phyloP scores from a whole-genome alignment of 2,113 vertebrate species.

The Cyprinodon variegatus region DNA sequence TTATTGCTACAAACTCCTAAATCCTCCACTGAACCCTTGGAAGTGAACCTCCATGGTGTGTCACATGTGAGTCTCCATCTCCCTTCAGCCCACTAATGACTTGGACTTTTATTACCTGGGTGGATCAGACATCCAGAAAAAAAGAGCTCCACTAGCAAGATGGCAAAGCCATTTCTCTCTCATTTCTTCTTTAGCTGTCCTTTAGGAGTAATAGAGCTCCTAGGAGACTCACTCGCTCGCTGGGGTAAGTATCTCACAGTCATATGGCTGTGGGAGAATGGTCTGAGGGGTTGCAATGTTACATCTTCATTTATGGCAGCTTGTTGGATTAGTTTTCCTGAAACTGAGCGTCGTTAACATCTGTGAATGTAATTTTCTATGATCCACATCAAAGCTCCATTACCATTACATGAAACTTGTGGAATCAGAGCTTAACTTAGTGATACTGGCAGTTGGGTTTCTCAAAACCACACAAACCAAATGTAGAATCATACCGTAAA shows the following conservation, averaged over 20 bases:
- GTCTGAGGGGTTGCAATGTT: constrained; percentile 26
- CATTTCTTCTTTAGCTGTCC: constrained; percentile 45
- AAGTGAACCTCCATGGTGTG: constrained; percentile 21
- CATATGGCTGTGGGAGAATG: constrained; percentile 27
- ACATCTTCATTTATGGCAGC: constrained; percentile 61
- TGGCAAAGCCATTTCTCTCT: constrained; percentile 58
- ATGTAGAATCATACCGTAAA: not conserved
- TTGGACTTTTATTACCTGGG: constrained; percentile 57
- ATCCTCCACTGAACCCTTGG: constrained; percentile 33
- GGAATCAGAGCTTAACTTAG: constrained; percentile 19
- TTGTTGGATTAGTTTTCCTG: constrained; percentile 64
- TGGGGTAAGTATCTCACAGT: constrained; percentile 23
- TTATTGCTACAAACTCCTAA: constrained; percentile 37
- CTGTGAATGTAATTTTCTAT: constrained; percentile 64
- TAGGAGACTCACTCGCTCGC: constrained; percentile 34
- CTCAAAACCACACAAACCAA: constrained; percentile 34
- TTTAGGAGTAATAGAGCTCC: constrained; percentile 58
- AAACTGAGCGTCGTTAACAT: constrained; percentile 45
- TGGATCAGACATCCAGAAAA: constrained; percentile 59
- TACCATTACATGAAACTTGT: constrained; percentile 31
- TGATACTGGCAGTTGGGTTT: constrained; percentile 16
- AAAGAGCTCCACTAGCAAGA: constrained; percentile 54
- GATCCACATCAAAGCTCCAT: constrained; percentile 41
- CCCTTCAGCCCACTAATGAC: constrained; percentile 42
- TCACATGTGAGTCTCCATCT: constrained; percentile 11